phyloP scores from a whole-genome alignment of 2,797 vertebrate species.

The Poeciliopsis infans region DNA sequence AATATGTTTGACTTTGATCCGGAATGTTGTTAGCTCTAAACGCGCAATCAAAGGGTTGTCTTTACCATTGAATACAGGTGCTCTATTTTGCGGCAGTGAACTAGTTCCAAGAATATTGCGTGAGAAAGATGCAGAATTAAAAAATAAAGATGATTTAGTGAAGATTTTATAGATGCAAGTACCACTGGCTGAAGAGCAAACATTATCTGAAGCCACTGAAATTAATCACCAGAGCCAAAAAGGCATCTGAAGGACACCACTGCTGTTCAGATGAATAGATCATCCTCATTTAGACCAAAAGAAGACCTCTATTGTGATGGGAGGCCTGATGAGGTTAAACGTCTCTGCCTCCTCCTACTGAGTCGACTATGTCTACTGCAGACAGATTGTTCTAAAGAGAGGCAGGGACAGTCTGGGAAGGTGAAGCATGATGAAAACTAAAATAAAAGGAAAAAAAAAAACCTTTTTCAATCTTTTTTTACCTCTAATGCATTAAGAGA shows the following conservation, averaged over 20 bases:
- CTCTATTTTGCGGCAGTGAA: background rate
- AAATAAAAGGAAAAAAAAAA: conserved; percentile 1
- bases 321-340: conserved; percentile 55
- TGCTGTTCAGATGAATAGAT: conserved; percentile 67
- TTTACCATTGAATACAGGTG: background rate
- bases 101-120: too few relatives aligned
- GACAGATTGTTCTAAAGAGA: conserved; percentile 23
- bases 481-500: conserved; percentile 37
- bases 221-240: conserved; percentile 72
- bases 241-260: conserved; percentile 60
- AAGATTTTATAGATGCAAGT: background rate
- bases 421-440: conserved; percentile 32
- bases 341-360: conserved; percentile 26
- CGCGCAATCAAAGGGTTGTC: background rate
- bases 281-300: conserved; percentile 50
- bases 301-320: conserved; percentile 50
- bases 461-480: conserved; percentile 5
- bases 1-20: conserved; percentile 30
- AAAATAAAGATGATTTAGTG: background rate
- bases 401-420: conserved; percentile 6
- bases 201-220: conserved; percentile 46
- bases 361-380: conserved; percentile 15
- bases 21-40: conserved; percentile 18
- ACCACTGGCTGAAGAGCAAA: background rate
- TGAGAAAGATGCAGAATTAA: background rate